A percentile compares a stretch with the other conserved stretches of the same genome.
These are phyloP conservation scores for Fragum whitleyi DNA, from an alignment of 2,888 invertebrate genomes.

Conservation along the genomic window DNA sequence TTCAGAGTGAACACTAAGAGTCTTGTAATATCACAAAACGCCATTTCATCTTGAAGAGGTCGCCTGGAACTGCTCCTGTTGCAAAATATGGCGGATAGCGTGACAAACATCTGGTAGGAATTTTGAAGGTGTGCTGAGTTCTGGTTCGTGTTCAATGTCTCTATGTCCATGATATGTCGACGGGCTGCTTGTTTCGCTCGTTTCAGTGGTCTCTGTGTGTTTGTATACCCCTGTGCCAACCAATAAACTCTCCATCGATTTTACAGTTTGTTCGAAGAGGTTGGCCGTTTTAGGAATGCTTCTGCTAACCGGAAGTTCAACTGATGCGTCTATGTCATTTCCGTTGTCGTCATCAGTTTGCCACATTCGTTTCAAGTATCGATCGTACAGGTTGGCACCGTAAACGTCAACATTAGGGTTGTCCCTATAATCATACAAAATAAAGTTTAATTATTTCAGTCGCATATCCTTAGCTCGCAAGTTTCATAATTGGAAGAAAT, in stretches of 20 bases:
- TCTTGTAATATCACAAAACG: background rate
- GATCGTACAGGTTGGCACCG: constrained; percentile 84
- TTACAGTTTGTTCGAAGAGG: constrained; percentile 81
- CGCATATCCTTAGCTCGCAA: too few relatives aligned
- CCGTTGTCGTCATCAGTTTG: constrained; percentile 63
- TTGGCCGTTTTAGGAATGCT: constrained; percentile 77
- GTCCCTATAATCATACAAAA: constrained; percentile 77
- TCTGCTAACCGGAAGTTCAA: constrained; percentile 77
- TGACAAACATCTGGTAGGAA: constrained; percentile 79
- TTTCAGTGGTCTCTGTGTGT: constrained; percentile 54
- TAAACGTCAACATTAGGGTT: constrained; percentile 84
- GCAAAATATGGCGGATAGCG: constrained; percentile 81
- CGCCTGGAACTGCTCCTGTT: constrained; percentile 72
- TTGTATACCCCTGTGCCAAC: constrained; percentile 84
- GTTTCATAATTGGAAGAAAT: too few relatives aligned
- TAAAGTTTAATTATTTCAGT: too few relatives aligned
- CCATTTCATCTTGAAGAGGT: background rate
- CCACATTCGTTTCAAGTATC: constrained; percentile 70
- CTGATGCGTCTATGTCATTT: constrained; percentile 43
- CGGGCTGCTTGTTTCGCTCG: constrained; percentile 59
- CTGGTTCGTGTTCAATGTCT: constrained; percentile 81
- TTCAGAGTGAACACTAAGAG: background rate
- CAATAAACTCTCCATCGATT: constrained; percentile 78
- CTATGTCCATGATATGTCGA: constrained; percentile 82
- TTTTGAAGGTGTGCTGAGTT: constrained; percentile 78